phyloP scores from a whole-genome alignment of 2,113 vertebrate genomes.

The Zosterops japonicus region DNA sequence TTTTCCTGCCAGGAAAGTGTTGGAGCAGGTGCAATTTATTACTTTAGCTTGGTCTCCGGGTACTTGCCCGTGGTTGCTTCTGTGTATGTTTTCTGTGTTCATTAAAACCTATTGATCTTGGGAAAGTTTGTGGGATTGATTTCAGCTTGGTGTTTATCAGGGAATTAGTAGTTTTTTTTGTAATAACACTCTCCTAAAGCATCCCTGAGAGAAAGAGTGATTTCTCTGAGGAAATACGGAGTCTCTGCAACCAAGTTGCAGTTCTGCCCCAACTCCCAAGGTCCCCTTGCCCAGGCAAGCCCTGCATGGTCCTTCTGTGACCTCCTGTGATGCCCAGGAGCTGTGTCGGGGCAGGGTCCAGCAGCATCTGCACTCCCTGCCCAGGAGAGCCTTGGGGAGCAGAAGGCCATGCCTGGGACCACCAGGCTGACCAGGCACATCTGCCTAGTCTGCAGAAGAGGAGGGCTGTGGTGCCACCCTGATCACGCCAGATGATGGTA shows the following conservation, averaged over 20 bases:
- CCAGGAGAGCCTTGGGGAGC: background rate
- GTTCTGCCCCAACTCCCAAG: background rate
- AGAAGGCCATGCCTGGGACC: background rate
- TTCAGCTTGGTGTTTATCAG: slow-evolving; percentile 23
- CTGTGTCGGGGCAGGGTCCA: rapidly evolving
- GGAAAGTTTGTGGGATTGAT: slow-evolving; percentile 51
- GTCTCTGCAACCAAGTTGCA: background rate
- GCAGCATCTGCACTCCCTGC: background rate
- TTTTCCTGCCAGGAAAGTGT: background rate
- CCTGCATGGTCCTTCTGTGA: rapidly evolving
- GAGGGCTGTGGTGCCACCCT: background rate
- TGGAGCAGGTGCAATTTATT: slow-evolving; percentile 20
- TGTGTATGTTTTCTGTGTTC: slow-evolving; percentile 34
- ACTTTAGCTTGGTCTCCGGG: background rate
- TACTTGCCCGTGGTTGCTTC: background rate
- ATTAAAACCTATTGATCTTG: slow-evolving; percentile 51
- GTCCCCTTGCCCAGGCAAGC: background rate
- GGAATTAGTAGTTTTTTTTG: slow-evolving; percentile 32
- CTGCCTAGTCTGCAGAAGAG: rapidly evolving
- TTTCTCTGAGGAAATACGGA: background rate
- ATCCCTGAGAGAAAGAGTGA: background rate
- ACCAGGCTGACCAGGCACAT: rapidly evolving
- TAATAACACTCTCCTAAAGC: background rate
- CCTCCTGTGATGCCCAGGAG: background rate
- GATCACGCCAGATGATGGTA: rapidly evolving